Base-by-base conservation (phyloP, 2,888 invertebrate species). In the Andrena bicolor region DNA sequence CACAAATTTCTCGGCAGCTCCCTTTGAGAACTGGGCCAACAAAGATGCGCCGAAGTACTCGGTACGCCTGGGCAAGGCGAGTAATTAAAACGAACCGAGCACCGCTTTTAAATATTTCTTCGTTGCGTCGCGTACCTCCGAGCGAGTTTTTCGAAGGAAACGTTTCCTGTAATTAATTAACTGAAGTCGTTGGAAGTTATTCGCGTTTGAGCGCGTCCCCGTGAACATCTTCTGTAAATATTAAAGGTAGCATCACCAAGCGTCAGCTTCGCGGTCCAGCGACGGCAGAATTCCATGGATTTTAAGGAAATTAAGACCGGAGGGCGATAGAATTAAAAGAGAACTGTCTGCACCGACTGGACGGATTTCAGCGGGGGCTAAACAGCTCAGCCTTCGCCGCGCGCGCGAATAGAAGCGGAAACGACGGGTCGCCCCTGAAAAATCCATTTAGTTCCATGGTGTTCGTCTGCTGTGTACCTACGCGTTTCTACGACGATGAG, bases 1-100 rank as follows among this genome's bases (percentile, higher is more conserved):
- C 75, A 41, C 10, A 68, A 61, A 41, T 61, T 63, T 23, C 7
- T 7, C 16, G 13, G n/a, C 13, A 63, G 48, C 64, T 58, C 20
- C 53, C 63, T 64, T 69, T 20, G 68, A 30, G 51, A 72, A 66
- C 66, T 63, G 63, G 28, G n/a, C 61, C 53, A 48, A 53, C 61
- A 61, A 66, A 28, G 53, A 56, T 8, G 26, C 56, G 13, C 10
- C n/a, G n/a, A 23, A 49, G 13, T n/a, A 26, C 26, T 23, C 49
- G 20, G 13, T 30, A 32, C 53, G n/a, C 65, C 10, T 28, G 16
- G 16, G 20, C 3, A 6, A 26, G n/a, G 10, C 32, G 61, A 23
- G 56, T 48, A 80, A 80, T 70, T 80, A 70, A 70, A 70, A 51
- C 26, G 49, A 35, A 49, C 35, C 51, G 49, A 23, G 28, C 48